Evolutionary conservation across 2,888 invertebrate genomes (phyloP).

Genomic region (Agrochola litura): DNA sequence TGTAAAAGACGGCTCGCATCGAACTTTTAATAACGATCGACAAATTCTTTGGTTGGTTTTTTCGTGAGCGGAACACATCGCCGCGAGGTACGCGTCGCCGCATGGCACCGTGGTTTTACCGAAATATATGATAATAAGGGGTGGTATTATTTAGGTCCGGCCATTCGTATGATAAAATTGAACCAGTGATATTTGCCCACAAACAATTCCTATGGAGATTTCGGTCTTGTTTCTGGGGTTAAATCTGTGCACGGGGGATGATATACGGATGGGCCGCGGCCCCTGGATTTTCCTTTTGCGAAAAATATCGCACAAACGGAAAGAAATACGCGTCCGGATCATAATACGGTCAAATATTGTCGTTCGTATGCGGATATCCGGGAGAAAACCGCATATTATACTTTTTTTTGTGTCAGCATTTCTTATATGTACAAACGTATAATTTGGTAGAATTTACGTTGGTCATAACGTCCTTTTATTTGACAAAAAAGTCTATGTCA

Average conservation of each 20-base stretch:
- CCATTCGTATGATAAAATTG: constrained; percentile 89
- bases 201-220: constrained; percentile 90
- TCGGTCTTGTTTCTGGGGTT: constrained; percentile 86
- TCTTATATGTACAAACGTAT: constrained; percentile 61
- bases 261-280: constrained; percentile 80
- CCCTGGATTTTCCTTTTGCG: constrained; percentile 75
- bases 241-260: constrained; percentile 86
- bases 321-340: constrained; percentile 70
- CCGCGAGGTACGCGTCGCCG: constrained; percentile 76
- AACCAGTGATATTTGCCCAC: constrained; percentile 87
- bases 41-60: constrained; percentile 72
- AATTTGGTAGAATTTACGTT: constrained; percentile 56
- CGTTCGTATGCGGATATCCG: constrained; percentile 72
- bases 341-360: constrained; percentile 72
- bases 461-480: constrained; percentile 52
- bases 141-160: constrained; percentile 86
- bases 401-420: constrained; percentile 66
- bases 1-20: constrained; percentile 69
- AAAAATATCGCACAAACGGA: constrained; percentile 76
- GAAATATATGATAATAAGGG: constrained; percentile 87
- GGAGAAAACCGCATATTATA: constrained; percentile 61
- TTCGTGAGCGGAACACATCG: constrained; percentile 74
- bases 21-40: constrained; percentile 71
- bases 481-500: constrained; percentile 49
- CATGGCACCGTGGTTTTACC: constrained; percentile 78